Evolutionary conservation across 2,797 vertebrate species (phyloP).

Genomic region (Crocidura indochinensis): DNA sequence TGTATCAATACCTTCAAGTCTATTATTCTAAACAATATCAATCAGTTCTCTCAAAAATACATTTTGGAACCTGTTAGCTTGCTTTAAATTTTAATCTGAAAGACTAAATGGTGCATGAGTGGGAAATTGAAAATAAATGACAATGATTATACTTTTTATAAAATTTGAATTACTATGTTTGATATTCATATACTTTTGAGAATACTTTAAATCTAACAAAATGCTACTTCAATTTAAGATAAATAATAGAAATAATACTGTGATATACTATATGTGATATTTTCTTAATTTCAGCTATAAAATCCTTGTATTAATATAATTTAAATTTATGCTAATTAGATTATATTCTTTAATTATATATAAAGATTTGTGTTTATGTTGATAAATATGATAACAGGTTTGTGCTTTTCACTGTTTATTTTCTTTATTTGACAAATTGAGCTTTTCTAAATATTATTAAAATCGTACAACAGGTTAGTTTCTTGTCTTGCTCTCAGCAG

Average conservation of each 20-base stretch:
- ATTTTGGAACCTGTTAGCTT: background rate
- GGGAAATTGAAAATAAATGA: background rate
- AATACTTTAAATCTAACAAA: background rate
- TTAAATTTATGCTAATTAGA: background rate
- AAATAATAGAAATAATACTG: constrained; percentile 9
- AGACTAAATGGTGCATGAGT: background rate
- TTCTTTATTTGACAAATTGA: background rate
- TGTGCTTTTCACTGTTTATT: background rate
- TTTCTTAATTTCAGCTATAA: background rate
- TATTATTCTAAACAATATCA: background rate
- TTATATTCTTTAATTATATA: background rate
- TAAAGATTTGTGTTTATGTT: background rate
- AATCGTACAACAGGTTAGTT: too few species aligned
- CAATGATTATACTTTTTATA: background rate
- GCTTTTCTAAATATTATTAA: too few species aligned
- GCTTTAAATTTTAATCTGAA: background rate
- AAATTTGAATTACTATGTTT: background rate
- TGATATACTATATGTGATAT: background rate
- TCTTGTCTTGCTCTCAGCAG: too few species aligned
- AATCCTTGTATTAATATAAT: background rate
- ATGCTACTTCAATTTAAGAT: background rate
- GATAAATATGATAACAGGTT: background rate
- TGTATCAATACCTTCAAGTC: background rate
- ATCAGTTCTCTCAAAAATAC: background rate
- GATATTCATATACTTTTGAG: background rate